These are phyloP conservation scores for Lindbergichthys nudifrons DNA, from an alignment of 2,797 vertebrate genomes.

Conservation along the genomic window DNA sequence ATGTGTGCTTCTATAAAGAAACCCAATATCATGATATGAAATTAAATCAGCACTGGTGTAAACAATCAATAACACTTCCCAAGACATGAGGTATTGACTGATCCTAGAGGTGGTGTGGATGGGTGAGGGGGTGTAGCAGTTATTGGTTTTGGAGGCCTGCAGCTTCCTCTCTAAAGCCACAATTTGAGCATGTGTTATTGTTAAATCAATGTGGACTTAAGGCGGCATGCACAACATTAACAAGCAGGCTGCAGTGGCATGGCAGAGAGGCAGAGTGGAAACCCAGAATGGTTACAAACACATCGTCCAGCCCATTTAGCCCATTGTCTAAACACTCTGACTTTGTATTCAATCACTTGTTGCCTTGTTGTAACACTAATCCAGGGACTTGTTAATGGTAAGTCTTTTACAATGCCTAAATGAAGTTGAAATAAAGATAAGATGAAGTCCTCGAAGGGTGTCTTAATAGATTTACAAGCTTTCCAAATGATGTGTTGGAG, in stretches of 20 bases:
- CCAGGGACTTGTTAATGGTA: neutral
- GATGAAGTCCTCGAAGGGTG: neutral
- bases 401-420: neutral
- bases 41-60: conserved; percentile 50
- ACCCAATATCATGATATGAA: conserved; percentile 49
- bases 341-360: conserved; percentile 7
- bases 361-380: neutral
- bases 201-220: conserved; percentile 69
- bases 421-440: conserved; percentile 10
- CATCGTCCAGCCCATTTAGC: conserved; percentile 11
- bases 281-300: conserved; percentile 28
- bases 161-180: conserved; percentile 61
- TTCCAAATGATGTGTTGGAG: neutral
- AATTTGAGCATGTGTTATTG: conserved; percentile 63
- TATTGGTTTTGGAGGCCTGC: conserved; percentile 58
- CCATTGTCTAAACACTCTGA: neutral
- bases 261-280: conserved; percentile 10
- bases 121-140: conserved; percentile 27
- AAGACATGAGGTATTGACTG: conserved; percentile 39
- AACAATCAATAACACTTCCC: conserved; percentile 70
- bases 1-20: conserved; percentile 15
- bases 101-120: conserved; percentile 27
- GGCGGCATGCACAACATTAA: conserved; percentile 49
- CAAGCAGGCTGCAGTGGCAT: conserved; percentile 29
- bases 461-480: neutral